Base-by-base conservation (phyloP, 2,888 invertebrate species). In the Tetragonisca angustula region DNA sequence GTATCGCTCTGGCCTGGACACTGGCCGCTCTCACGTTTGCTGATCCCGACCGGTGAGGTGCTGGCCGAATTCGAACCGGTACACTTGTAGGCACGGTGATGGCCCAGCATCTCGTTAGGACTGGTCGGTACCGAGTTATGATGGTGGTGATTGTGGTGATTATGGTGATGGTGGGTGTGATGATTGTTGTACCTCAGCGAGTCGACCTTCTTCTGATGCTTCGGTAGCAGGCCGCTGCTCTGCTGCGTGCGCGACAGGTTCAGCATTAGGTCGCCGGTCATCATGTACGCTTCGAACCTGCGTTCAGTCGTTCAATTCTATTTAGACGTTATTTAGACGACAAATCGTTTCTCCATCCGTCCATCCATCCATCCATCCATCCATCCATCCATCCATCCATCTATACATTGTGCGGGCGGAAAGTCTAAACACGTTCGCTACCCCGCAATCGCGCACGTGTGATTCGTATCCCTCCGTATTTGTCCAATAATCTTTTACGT, bases 201-300 rank as follows among this genome's bases (percentile, higher is more conserved):
- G 90, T 95, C 95, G 80, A 96, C 95, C 93, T 96, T 96, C 91
- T 95, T 96, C 93, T 96, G 95, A 87, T 95, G 95, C 91, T 96
- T 96, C 76, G 96, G 96, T 78, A 96, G 94, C 81, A 97, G 95
- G 89, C 95, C 95, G 87, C 95, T 95, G 90, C 96, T 96, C 92
- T 97, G 97, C 88, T 97, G 97, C 81, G 97, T 97, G 90, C 97
- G 95, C 84, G 98, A 98, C 89, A 99, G 96, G 95, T 98, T 98
- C 91, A 99, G 96, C 94, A 99, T 99, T 93, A 98, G 96, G 95
- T 99, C 99, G 68, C 99, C 99, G 52, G 99, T 99, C 99, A 99
- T 99, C 97, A 99, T 98, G 96, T 98, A 99, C 79, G 98, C 98
- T 95, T 98, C 98, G 95, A 98, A 98, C 94, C 98, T 97, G 77